Evolutionary conservation across 2,888 invertebrate species (phyloP).

Genomic region (Biston stratarius): DNA sequence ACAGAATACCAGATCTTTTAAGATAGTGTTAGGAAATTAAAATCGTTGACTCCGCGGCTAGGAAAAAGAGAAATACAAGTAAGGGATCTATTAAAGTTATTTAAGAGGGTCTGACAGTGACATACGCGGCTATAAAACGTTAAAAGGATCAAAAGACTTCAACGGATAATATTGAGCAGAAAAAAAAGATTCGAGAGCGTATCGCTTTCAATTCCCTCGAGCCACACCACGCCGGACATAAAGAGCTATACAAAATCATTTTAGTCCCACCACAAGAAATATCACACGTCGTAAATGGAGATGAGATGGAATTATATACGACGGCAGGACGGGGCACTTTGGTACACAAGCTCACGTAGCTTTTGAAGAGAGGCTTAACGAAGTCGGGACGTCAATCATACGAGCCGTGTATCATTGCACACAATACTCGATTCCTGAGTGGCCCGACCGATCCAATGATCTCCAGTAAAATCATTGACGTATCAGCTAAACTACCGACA

Average conservation of each 20-base stretch:
- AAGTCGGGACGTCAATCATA: constrained; percentile 75
- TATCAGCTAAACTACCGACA: constrained; percentile 17
- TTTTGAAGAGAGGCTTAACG: constrained; percentile 70
- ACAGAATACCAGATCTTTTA: constrained; percentile 27
- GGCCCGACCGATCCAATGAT: constrained; percentile 28
- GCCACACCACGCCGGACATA: constrained; percentile 43
- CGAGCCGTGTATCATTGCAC: constrained; percentile 47
- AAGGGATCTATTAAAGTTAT: constrained; percentile 34
- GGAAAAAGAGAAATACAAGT: constrained; percentile 30
- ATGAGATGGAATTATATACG: constrained; percentile 63
- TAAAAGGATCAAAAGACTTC: constrained; percentile 44
- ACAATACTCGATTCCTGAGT: constrained; percentile 53
- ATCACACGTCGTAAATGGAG: constrained; percentile 69
- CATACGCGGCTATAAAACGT: constrained; percentile 44
- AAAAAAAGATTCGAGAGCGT: constrained; percentile 41
- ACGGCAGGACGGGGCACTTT: constrained; percentile 41
- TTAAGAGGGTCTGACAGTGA: constrained; percentile 46
- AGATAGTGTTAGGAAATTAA: constrained; percentile 34
- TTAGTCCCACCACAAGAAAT: constrained; percentile 61
- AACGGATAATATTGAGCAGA: constrained; percentile 43
- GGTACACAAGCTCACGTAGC: constrained; percentile 55
- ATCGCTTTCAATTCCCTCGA: constrained; percentile 47
- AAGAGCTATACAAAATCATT: constrained; percentile 54
- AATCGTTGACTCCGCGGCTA: constrained; percentile 20
- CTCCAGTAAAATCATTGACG: constrained; percentile 34